Base-by-base conservation (phyloP, 2,888 invertebrate species). In the Lochmaea crataegi region DNA sequence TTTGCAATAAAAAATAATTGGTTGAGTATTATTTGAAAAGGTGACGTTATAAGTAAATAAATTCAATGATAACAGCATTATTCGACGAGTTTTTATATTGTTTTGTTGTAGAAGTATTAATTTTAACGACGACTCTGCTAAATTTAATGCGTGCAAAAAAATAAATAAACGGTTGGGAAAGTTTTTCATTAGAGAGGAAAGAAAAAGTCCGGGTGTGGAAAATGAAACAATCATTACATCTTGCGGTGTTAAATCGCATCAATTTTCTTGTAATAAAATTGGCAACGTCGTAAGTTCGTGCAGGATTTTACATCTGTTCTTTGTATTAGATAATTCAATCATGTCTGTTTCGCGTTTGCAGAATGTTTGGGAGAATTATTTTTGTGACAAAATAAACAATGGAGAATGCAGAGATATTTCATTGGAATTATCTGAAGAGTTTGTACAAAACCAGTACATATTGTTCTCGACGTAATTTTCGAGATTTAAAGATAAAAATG, bases 31-130 rank as follows among this genome's bases (percentile, higher is more conserved):
- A 68, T 65, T 71, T 56, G 70, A 65, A 57, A 58, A 66, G 73
- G 71, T 76, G 76, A 75, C 76, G 76, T 75, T 71, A 73, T 71
- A 56, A 74, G 45, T 71, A 74, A 74, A 71, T 67, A 72, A 72
- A 68, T 68, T 72, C 72, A 53, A 69, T 67, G 57, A 69, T 74
- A 71, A 75, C 67, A 68, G 76, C 76, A 68, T 71, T 53, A 75
- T 63, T 75, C 72, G 53, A 71, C 74, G 48, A 51, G 58, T 71
- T 74, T 75, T 71, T 71, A 22, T 18, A 16, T 60, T 60, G 38
- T 60, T 58, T 32, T 22, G 48, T 61, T 26, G 72, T 74, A 70
- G 67, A 69, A 51, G 32, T 63, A 61, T 60, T 68, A 69, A 57
- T 57, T 53, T 53, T 53, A 53, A 18, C 38, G 65, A 65, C 67